A percentile compares a stretch with the other conserved stretches of the same genome.
These are phyloP conservation scores for Agrotis segetum DNA, from an alignment of 2,888 invertebrate genomes.

Conservation along the genomic window DNA sequence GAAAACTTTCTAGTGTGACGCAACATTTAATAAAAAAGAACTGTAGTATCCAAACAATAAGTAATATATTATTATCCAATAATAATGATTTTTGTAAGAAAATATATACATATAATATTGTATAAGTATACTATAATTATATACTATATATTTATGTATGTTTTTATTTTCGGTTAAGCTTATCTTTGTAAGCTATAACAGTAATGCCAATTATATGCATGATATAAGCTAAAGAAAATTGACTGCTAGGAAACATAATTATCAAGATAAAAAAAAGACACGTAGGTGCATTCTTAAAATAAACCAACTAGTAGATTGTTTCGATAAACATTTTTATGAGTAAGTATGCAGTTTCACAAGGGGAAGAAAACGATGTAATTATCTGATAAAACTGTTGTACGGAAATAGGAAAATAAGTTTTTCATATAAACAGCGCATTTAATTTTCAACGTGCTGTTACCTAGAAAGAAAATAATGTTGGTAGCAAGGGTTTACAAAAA, in stretches of 20 bases:
- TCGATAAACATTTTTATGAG: not conserved
- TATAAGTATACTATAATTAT: too few species aligned
- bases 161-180: too few species aligned
- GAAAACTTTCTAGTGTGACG: too few species aligned
- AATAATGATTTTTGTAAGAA: too few species aligned
- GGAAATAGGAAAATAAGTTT: slow-evolving; percentile 11
- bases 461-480: not conserved
- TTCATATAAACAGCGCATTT: not conserved
- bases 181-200: too few species aligned
- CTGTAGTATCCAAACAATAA: too few species aligned
- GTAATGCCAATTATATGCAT: too few species aligned
- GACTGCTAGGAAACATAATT: not conserved
- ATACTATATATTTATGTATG: too few species aligned
- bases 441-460: slow-evolving; percentile 6
- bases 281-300: not conserved
- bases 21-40: too few species aligned
- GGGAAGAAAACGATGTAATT: slow-evolving; percentile 13
- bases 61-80: too few species aligned
- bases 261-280: not conserved
- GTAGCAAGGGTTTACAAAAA: not conserved
- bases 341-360: not conserved
- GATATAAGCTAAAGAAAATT: too few species aligned
- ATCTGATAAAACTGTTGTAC: slow-evolving; percentile 14
- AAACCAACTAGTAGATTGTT: not conserved
- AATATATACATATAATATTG: too few species aligned